These are phyloP conservation scores for Liodrosophila aerea DNA, from an alignment of 2,888 invertebrate species.

Conservation along the genomic window DNA sequence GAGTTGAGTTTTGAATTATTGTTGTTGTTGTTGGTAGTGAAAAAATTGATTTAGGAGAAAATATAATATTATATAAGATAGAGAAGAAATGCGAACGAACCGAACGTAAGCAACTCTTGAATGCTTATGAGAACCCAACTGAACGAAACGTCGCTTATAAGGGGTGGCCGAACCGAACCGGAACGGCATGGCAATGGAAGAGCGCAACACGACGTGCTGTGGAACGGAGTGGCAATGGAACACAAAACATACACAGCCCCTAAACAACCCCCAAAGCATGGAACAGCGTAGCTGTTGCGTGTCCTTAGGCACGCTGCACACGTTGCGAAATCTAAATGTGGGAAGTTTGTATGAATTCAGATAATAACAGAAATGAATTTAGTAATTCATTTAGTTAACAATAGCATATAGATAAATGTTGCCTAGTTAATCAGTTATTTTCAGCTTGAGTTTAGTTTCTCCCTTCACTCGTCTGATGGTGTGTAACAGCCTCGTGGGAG, in stretches of 20 bases:
- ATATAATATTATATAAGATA: constrained; percentile 83
- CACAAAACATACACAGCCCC: constrained; percentile 31
- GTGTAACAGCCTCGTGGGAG: constrained; percentile 29
- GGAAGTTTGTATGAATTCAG: not conserved
- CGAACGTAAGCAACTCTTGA: constrained; percentile 83
- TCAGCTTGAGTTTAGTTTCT: not conserved
- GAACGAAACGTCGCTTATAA: constrained; percentile 81
- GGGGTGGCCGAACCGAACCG: constrained; percentile 56
- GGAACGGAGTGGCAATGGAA: constrained; percentile 27
- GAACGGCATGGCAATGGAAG: constrained; percentile 33
- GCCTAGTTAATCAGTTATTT: no score
- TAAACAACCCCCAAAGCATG: constrained; percentile 62
- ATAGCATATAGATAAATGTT: not conserved
- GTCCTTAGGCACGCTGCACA: constrained; percentile 45
- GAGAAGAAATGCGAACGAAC: constrained; percentile 83
- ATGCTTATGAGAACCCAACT: constrained; percentile 82
- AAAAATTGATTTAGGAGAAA: constrained; percentile 80
- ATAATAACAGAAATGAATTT: not conserved
- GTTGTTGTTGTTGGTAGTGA: constrained; percentile 77
- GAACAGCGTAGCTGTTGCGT: constrained; percentile 64
- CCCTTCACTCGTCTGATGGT: constrained; percentile 23
- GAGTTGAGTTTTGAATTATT: constrained; percentile 66
- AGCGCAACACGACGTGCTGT: constrained; percentile 13
- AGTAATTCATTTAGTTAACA: not conserved
- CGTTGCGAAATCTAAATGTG: constrained; percentile 25